Conservation (phyloP, 2,797 vertebrate species). For the Lepilemur ruficaudatus region DNA sequence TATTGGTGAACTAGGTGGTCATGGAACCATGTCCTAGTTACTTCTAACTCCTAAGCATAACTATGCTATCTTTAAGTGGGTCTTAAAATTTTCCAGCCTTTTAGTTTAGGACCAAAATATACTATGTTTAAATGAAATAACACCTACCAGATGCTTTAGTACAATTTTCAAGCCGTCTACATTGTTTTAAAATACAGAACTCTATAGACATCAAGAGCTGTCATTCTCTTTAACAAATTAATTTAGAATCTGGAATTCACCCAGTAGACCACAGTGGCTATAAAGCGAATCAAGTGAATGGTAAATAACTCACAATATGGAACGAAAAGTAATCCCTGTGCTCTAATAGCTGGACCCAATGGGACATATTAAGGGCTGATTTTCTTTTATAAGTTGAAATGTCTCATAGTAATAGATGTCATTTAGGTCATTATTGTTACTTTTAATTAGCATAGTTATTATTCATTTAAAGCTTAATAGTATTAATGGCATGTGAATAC, state of each 20-base stretch:
- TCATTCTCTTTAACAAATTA: constrained; percentile 46
- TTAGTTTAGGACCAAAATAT: constrained; percentile 51
- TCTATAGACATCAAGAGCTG: background rate
- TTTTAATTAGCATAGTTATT: constrained; percentile 6
- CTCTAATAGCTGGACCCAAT: constrained; percentile 7
- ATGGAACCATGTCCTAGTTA: background rate
- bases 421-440: constrained; percentile 48
- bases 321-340: background rate
- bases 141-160: constrained; percentile 34
- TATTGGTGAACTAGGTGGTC: background rate
- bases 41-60: background rate
- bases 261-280: background rate
- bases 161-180: constrained; percentile 49
- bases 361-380: background rate
- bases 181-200: constrained; percentile 24
- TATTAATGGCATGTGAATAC: constrained; percentile 51
- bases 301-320: constrained; percentile 10
- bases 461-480: constrained; percentile 45
- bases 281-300: constrained; percentile 24
- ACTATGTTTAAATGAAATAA: constrained; percentile 38
- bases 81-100: background rate
- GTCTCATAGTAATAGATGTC: constrained; percentile 8
- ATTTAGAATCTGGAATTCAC: constrained; percentile 59
- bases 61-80: constrained; percentile 38
- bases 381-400: constrained; percentile 44